These are phyloP conservation scores for Contarinia nasturtii DNA, from an alignment of 1,140 invertebrate species.

Conservation along the genomic window DNA sequence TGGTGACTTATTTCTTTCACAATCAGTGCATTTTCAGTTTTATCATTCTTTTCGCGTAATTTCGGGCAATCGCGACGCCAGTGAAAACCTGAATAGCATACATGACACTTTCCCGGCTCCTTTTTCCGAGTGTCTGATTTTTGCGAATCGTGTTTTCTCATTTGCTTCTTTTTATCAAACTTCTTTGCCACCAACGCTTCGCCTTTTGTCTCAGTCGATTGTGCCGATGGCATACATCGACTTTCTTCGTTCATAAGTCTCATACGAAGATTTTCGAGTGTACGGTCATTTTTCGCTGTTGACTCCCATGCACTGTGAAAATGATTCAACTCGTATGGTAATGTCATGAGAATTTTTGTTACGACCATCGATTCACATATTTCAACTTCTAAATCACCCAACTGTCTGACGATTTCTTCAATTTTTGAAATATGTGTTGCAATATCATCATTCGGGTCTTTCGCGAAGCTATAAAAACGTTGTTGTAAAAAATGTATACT, in stretches of 20 bases:
- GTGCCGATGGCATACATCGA: neutral
- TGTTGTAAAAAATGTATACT: conserved; percentile 13
- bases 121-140: neutral
- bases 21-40: too few relatives aligned
- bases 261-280: conserved; percentile 12
- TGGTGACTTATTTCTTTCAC: too few relatives aligned
- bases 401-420: conserved; percentile 12
- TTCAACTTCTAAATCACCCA: conserved; percentile 11
- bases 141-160: neutral
- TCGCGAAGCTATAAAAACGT: conserved; percentile 12
- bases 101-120: conserved; percentile 7
- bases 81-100: conserved; percentile 6
- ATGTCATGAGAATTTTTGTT: conserved; percentile 16
- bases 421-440: conserved; percentile 14
- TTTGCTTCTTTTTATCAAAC: neutral
- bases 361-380: conserved; percentile 14
- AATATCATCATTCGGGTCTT: conserved; percentile 8
- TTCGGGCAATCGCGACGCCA: conserved; percentile 5
- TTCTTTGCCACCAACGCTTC: conserved; percentile 4
- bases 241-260: conserved; percentile 13
- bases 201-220: neutral
- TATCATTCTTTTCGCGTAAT: neutral
- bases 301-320: conserved; percentile 23
- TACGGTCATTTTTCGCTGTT: conserved; percentile 9
- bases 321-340: conserved; percentile 12